Conservation (phyloP, 2,113 vertebrate genomes). For the Sylvilagus bachmani region DNA sequence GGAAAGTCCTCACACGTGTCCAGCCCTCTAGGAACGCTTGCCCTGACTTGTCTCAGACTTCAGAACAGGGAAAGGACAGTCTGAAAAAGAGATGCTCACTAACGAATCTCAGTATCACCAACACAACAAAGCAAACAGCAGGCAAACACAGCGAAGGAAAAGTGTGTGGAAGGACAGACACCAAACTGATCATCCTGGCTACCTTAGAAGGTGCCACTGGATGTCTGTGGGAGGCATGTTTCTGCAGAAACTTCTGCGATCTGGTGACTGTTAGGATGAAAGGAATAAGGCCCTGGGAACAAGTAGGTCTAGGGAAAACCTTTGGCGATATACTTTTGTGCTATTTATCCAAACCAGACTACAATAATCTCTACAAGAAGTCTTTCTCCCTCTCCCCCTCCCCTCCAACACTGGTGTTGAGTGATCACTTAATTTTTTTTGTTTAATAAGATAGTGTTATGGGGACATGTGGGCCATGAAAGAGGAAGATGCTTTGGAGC, state of each 20-base stretch:
- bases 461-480: background rate
- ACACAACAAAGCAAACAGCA: background rate
- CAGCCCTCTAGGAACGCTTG: background rate
- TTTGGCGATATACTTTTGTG: background rate
- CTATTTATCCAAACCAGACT: background rate
- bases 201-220: background rate
- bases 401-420: background rate
- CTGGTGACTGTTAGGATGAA: background rate
- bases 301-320: background rate
- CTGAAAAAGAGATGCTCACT: background rate
- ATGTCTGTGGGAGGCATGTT: background rate
- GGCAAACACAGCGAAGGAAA: background rate
- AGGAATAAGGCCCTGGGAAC: background rate
- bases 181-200: background rate
- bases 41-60: background rate
- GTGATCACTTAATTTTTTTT: background rate
- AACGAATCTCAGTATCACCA: background rate
- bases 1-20: background rate
- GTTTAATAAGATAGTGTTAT: background rate
- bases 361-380: background rate
- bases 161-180: background rate
- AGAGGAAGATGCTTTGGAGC: background rate
- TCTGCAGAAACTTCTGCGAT: background rate
- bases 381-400: background rate
- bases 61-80: slow-evolving; percentile 1